phyloP scores from a whole-genome alignment of 2,797 vertebrate species.

The Botia kubotai region DNA sequence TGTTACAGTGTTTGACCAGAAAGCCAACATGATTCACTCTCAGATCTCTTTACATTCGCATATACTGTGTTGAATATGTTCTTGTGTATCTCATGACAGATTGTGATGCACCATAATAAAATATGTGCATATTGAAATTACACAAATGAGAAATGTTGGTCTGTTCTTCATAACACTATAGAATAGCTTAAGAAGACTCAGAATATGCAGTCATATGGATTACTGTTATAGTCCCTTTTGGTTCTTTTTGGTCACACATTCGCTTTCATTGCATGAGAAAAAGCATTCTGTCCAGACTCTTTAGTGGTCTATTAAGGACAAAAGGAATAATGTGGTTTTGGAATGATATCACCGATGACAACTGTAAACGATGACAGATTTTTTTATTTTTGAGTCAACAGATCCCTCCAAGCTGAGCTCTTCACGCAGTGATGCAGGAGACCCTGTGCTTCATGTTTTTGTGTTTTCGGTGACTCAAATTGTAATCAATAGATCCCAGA shows the following conservation, averaged over 20 bases:
- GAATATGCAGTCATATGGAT: too few relatives aligned
- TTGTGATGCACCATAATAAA: neutral
- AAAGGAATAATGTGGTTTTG: neutral
- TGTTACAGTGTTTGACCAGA: neutral
- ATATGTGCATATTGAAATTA: neutral
- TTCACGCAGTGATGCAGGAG: neutral
- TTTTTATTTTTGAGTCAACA: neutral
- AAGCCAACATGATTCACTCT: neutral
- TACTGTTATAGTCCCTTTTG: too few relatives aligned
- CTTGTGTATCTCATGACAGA: neutral
- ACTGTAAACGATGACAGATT: neutral
- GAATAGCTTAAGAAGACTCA: too few relatives aligned
- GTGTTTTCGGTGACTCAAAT: slow-evolving; percentile 17
- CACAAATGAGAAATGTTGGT: too few relatives aligned
- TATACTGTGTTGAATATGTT: neutral
- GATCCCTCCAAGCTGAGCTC: neutral
- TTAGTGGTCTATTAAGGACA: neutral
- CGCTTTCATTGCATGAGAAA: neutral
- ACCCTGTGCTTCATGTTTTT: slow-evolving; percentile 26
- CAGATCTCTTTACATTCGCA: neutral
- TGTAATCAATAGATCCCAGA: slow-evolving; percentile 40
- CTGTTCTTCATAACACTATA: neutral
- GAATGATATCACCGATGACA: neutral
- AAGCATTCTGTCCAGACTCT: neutral
- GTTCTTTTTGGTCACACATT: too few relatives aligned